These are phyloP conservation scores for Eucidaris tribuloides DNA, from an alignment of 35 echinoderm and acorn worm species.

Conservation along the genomic window DNA sequence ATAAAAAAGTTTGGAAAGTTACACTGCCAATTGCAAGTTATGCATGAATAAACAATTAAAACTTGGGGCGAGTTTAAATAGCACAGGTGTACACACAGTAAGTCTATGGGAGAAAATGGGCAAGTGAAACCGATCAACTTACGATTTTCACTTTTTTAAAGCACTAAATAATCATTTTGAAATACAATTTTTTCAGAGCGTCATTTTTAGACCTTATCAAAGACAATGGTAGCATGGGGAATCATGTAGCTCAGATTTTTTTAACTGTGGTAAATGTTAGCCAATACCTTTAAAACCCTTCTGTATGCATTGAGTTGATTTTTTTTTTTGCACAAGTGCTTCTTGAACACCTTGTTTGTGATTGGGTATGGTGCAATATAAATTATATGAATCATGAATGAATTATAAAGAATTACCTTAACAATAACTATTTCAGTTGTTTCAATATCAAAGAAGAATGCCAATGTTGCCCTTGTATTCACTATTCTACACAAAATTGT, in stretches of 20 bases:
- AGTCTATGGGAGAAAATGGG: too few species aligned
- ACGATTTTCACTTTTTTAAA: too few species aligned
- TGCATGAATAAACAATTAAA: too few species aligned
- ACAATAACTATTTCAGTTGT: slow-evolving; percentile 73
- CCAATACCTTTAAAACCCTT: not conserved
- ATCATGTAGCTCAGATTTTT: not conserved
- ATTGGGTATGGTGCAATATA: too few species aligned
- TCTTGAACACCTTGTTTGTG: not conserved
- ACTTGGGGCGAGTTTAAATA: too few species aligned
- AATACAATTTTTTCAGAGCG: too few species aligned
- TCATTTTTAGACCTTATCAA: too few species aligned
- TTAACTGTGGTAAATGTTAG: not conserved
- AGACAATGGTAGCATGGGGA: not conserved
- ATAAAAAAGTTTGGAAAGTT: too few species aligned
- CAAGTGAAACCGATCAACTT: too few species aligned
- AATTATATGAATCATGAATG: not conserved
- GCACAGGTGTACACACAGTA: too few species aligned
- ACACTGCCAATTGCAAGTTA: too few species aligned
- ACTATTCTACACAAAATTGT: slow-evolving; percentile 97
- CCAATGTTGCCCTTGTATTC: slow-evolving; percentile 98
- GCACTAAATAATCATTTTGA: too few species aligned
- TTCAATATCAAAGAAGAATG: slow-evolving; percentile 96
- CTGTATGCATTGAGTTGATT: not conserved
- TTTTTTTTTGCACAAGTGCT: not conserved
- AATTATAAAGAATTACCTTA: slow-evolving; percentile 9